Percentiles rank a stretch among this genome's conserved stretches.
These are phyloP conservation scores for Ceuthmochares aereus DNA, from an alignment of 2,113 vertebrate genomes.

Conservation along the genomic window DNA sequence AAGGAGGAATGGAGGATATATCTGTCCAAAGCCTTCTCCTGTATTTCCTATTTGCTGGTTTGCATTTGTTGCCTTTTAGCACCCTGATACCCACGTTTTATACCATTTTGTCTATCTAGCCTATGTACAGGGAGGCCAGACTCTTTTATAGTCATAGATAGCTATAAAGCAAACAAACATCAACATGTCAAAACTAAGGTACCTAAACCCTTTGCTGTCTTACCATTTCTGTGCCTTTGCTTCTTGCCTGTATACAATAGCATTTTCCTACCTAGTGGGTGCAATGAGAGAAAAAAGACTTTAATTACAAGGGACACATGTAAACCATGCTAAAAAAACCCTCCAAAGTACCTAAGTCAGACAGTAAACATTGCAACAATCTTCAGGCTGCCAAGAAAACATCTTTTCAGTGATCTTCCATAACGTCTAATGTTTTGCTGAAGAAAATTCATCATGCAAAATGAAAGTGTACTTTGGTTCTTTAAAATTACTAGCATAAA, in stretches of 20 bases:
- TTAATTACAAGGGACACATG: not conserved
- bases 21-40: not conserved
- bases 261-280: not conserved
- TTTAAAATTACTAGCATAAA: not conserved
- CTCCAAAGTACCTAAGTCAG: not conserved
- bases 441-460: not conserved
- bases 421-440: not conserved
- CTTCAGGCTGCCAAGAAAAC: not conserved
- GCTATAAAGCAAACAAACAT: not conserved
- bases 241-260: not conserved
- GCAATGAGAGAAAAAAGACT: not conserved
- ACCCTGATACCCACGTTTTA: not conserved
- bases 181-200: rapidly evolving
- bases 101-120: not conserved
- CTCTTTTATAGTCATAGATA: not conserved
- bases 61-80: not conserved
- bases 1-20: not conserved
- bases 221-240: rapidly evolving
- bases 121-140: not conserved
- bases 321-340: not conserved
- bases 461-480: not conserved
- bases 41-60: not conserved
- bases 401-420: not conserved
- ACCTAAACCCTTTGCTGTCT: not conserved
- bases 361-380: not conserved